These are phyloP conservation scores for Silurus aristotelis DNA, from an alignment of 2,797 vertebrate species.

Conservation along the genomic window DNA sequence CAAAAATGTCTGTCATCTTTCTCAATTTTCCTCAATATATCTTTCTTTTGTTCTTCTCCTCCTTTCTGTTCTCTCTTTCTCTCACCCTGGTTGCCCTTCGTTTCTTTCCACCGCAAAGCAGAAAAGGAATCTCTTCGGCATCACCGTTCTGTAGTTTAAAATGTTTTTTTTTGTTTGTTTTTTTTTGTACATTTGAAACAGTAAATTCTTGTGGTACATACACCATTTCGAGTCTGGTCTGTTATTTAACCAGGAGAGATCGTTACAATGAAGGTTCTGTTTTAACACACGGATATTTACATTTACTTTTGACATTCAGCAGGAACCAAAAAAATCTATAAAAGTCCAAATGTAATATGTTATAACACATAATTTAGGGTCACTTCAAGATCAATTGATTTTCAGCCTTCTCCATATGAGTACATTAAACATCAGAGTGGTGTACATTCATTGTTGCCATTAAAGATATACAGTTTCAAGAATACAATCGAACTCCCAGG, in stretches of 20 bases:
- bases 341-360: too few species aligned
- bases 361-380: too few species aligned
- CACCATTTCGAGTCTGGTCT: not conserved
- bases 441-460: too few species aligned
- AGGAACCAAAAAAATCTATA: too few species aligned
- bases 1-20: not conserved
- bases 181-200: not conserved
- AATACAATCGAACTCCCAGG: too few species aligned
- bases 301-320: too few species aligned
- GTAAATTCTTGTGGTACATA: slow-evolving; percentile 21
- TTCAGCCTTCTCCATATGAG: too few species aligned
- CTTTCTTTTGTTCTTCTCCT: not conserved
- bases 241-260: not conserved
- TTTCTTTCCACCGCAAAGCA: slow-evolving; percentile 63
- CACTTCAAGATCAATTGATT: too few species aligned
- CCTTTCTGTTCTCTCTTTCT: slow-evolving; percentile 53
- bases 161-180: not conserved
- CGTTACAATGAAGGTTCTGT: not conserved
- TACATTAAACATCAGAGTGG: too few species aligned
- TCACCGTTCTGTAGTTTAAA: slow-evolving; percentile 55
- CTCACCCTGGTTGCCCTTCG: slow-evolving; percentile 34
- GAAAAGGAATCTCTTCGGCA: slow-evolving; percentile 78
- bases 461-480: too few species aligned
- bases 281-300: not conserved
- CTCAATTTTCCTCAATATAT: slow-evolving; percentile 3